A percentile compares a stretch with the other conserved stretches of the same genome.
These are phyloP conservation scores for Lepeophtheirus salmonis DNA, from an alignment of 1,140 invertebrate genomes.

Conservation along the genomic window DNA sequence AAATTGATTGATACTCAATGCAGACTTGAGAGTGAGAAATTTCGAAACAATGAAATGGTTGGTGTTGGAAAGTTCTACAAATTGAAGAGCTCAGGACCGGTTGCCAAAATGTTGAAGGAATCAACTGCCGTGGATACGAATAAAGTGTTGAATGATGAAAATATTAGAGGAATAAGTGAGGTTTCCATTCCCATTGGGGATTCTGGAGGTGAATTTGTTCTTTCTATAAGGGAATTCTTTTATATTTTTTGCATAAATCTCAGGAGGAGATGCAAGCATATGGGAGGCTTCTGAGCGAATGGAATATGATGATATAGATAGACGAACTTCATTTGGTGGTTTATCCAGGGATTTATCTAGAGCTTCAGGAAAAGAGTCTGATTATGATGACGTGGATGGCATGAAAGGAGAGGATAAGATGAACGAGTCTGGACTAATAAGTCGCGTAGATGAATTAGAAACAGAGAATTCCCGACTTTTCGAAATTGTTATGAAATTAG, in stretches of 20 bases:
- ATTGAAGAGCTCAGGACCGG: neutral
- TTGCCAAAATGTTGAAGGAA: neutral
- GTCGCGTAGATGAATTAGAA: neutral
- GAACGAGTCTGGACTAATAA: neutral
- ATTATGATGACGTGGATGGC: slow-evolving; percentile 1
- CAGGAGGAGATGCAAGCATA: too few species aligned
- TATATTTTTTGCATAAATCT: too few species aligned
- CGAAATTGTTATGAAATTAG: neutral
- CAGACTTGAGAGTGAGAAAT: neutral
- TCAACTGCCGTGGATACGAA: neutral
- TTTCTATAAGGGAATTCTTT: too few species aligned
- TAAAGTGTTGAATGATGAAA: neutral
- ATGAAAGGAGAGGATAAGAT: neutral
- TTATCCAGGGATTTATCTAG: too few species aligned
- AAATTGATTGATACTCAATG: neutral
- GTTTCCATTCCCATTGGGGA: too few species aligned
- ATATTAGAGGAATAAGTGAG: too few species aligned
- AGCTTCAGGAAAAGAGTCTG: neutral
- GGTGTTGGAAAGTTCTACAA: neutral
- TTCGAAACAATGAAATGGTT: neutral
- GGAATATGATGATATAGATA: slow-evolving; percentile 1
- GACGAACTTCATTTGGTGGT: neutral
- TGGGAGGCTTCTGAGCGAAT: neutral
- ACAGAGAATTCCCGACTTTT: neutral
- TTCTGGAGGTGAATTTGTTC: too few species aligned